phyloP scores from a whole-genome alignment of 2,888 invertebrate genomes.

The Pasiphila rectangulata region DNA sequence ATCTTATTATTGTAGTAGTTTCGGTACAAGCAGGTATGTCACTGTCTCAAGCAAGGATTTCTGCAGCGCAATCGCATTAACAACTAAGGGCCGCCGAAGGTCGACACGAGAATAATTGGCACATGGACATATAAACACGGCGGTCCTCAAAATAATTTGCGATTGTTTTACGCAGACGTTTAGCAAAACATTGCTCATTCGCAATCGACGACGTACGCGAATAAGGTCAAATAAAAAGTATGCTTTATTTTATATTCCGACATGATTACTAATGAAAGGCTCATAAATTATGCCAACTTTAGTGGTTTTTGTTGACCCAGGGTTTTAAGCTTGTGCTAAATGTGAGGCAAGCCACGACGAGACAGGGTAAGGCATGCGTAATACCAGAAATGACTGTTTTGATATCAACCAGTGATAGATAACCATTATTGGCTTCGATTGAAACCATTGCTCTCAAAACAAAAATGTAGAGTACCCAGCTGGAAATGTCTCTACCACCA shows the following conservation, averaged over 20 bases:
- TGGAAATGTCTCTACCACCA: too few relatives aligned
- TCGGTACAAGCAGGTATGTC: slow-evolving; percentile 7
- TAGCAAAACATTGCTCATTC: slow-evolving; percentile 55
- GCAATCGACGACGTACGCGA: slow-evolving; percentile 43
- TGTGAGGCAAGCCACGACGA: neutral
- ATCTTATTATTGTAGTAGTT: slow-evolving; percentile 17
- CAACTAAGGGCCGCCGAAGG: slow-evolving; percentile 50
- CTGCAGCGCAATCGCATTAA: slow-evolving; percentile 36
- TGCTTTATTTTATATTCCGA: slow-evolving; percentile 42
- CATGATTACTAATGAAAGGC: slow-evolving; percentile 26
- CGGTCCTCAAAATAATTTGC: slow-evolving; percentile 58
- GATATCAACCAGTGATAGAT: slow-evolving; percentile 24
- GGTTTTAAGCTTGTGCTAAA: slow-evolving; percentile 1
- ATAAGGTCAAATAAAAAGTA: slow-evolving; percentile 52
- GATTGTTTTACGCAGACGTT: slow-evolving; percentile 56
- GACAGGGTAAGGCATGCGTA: neutral
- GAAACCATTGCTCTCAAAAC: slow-evolving; percentile 47
- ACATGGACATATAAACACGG: slow-evolving; percentile 56
- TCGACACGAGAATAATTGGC: slow-evolving; percentile 51
- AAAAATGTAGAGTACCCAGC: slow-evolving; percentile 40
- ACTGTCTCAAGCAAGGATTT: slow-evolving; percentile 37
- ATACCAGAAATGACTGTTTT: too few relatives aligned
- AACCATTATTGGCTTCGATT: slow-evolving; percentile 56
- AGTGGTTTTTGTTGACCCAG: slow-evolving; percentile 6
- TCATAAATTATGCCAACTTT: slow-evolving; percentile 22